Evolutionary conservation across 2,797 vertebrate genomes (phyloP).

Genomic region (Micrastur ruficollis): DNA sequence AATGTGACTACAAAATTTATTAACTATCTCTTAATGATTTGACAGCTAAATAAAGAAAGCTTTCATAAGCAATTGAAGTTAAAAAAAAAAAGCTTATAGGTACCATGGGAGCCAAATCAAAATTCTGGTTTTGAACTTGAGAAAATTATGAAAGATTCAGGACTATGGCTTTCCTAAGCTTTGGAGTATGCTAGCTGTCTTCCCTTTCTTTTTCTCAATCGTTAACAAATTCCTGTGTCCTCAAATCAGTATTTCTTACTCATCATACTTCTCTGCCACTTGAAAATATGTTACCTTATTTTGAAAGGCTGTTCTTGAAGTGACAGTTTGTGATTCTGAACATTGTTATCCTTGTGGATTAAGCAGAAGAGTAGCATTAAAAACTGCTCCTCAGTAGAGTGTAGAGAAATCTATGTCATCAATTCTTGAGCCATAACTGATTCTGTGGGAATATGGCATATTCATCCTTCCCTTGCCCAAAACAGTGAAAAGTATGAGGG

Average conservation of each 20-base stretch:
- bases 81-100: neutral
- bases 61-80: neutral
- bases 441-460: neutral
- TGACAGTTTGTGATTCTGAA: neutral
- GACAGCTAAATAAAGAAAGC: neutral
- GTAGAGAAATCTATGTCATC: neutral
- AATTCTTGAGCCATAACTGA: neutral
- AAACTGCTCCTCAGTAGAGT: neutral
- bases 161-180: neutral
- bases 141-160: neutral
- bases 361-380: neutral
- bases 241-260: neutral
- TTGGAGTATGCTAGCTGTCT: neutral
- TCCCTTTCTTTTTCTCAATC: neutral
- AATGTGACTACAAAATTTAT: neutral
- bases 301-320: neutral
- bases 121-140: neutral
- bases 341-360: neutral
- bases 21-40: neutral
- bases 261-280: neutral
- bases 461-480: neutral
- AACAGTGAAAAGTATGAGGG: neutral
- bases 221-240: neutral
- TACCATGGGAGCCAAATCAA: neutral
- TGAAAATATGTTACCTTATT: neutral